These are phyloP conservation scores for Peribatodes rhomboidaria DNA, from an alignment of 2,888 invertebrate species.

Conservation along the genomic window DNA sequence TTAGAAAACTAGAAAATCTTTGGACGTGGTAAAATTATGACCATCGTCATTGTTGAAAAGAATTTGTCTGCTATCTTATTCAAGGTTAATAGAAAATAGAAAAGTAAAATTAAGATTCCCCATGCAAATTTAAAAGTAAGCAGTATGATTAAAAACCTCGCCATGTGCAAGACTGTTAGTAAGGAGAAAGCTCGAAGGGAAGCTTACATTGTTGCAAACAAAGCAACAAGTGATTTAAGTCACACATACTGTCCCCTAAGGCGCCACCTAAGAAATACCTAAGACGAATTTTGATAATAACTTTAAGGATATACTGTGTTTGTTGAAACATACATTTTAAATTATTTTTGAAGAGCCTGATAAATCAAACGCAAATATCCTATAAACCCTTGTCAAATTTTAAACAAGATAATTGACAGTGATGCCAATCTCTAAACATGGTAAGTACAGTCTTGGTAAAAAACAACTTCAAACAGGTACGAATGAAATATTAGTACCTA, in stretches of 20 bases:
- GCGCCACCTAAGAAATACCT: no score
- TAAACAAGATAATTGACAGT: neutral
- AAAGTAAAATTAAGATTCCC: neutral
- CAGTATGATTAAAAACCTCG: slow-evolving; percentile 1
- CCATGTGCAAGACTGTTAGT: slow-evolving; percentile 9
- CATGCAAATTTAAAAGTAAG: neutral
- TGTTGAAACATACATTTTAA: neutral
- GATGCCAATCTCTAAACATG: neutral
- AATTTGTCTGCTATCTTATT: neutral
- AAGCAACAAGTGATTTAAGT: slow-evolving; percentile 2
- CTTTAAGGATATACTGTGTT: no score
- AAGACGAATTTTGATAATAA: no score
- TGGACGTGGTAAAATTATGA: no score
- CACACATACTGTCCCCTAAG: neutral
- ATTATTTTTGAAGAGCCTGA: no score
- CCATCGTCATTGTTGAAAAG: no score
- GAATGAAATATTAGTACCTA: no score
- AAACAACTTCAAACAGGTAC: no score
- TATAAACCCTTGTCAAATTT: neutral
- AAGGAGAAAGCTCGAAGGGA: slow-evolving; percentile 13
- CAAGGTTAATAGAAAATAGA: neutral
- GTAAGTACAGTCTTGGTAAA: neutral
- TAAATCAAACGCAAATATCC: neutral
- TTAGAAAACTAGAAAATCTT: no score
- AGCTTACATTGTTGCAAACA: slow-evolving; percentile 18